Percentiles rank a stretch among this genome's conserved stretches.
Evolutionary conservation across 1,140 invertebrate species (phyloP).

Genomic region (Harlomillsia oculata): DNA sequence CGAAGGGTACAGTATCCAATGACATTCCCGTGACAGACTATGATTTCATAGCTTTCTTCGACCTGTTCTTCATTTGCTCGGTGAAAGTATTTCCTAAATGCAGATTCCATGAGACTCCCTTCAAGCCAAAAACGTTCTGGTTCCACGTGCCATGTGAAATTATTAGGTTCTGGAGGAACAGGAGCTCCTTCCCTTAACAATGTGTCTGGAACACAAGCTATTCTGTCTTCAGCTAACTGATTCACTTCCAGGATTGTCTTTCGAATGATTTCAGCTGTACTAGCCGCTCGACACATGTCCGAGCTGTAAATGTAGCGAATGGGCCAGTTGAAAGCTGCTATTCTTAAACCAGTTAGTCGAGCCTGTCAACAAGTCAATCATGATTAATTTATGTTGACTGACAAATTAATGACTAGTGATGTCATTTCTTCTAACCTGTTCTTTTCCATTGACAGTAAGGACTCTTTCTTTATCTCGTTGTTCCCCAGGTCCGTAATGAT

Average conservation of each 20-base stretch:
- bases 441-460: slow-evolving; percentile 33
- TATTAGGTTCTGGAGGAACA: slow-evolving; percentile 73
- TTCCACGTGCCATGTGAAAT: slow-evolving; percentile 72
- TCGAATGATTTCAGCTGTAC: slow-evolving; percentile 77
- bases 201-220: slow-evolving; percentile 41
- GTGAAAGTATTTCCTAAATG: slow-evolving; percentile 88
- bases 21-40: slow-evolving; percentile 97
- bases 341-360: too few relatives aligned
- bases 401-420: too few relatives aligned
- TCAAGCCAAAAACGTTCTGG: slow-evolving; percentile 84
- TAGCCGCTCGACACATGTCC: slow-evolving; percentile 84
- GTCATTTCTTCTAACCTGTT: slow-evolving; percentile 67
- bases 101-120: slow-evolving; percentile 92
- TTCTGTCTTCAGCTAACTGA: background rate
- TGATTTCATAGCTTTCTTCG: slow-evolving; percentile 76
- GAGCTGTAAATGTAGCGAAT: slow-evolving; percentile 71
- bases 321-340: too few relatives aligned
- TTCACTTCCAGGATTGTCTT: slow-evolving; percentile 41
- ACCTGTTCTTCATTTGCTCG: slow-evolving; percentile 69
- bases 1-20: slow-evolving; percentile 91
- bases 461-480: slow-evolving; percentile 13
- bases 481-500: slow-evolving; percentile 58
- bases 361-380: too few relatives aligned
- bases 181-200: slow-evolving; percentile 85
- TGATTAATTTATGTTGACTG: too few relatives aligned